Evolutionary conservation across 2,797 vertebrate species (phyloP).

Genomic region (Masticophis lateralis): DNA sequence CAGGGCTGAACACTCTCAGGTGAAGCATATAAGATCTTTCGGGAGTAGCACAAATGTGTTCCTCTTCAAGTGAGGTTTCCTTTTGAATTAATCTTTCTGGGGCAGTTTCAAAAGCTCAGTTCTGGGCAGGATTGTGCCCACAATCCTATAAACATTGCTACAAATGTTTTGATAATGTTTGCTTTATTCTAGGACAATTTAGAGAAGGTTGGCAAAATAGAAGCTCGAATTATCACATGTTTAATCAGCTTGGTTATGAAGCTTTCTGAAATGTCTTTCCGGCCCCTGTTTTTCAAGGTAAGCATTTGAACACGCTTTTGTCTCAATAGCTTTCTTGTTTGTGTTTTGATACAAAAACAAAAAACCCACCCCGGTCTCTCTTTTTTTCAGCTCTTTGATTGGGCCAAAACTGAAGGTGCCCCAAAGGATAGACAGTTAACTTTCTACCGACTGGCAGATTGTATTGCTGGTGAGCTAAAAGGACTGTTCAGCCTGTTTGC

Average conservation of each 20-base stretch:
- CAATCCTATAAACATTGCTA: neutral
- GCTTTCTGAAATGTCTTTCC: slow-evolving; percentile 92
- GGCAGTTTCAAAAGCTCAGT: neutral
- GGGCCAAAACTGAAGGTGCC: slow-evolving; percentile 80
- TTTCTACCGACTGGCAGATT: slow-evolving; percentile 82
- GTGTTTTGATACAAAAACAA: neutral
- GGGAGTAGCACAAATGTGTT: neutral
- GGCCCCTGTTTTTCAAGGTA: slow-evolving; percentile 96
- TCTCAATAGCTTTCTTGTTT: slow-evolving; percentile 9
- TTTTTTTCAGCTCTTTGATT: slow-evolving; percentile 85
- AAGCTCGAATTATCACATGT: slow-evolving; percentile 82
- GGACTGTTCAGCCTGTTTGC: slow-evolving; percentile 93
- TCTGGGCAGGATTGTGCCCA: neutral
- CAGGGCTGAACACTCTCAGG: slow-evolving; percentile 81
- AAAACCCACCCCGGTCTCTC: neutral
- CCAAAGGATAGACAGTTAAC: slow-evolving; percentile 84
- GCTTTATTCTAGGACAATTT: slow-evolving; percentile 78
- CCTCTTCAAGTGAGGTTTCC: neutral
- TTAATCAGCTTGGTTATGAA: slow-evolving; percentile 92
- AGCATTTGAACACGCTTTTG: slow-evolving; percentile 3
- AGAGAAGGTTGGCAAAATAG: slow-evolving; percentile 77
- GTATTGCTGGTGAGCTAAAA: slow-evolving; percentile 85
- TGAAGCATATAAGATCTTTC: slow-evolving; percentile 41
- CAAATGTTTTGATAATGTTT: slow-evolving; percentile 27
- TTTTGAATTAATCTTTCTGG: neutral